Base-by-base conservation (phyloP, 1,140 invertebrate species). In the Trigoniulus corallinus region DNA sequence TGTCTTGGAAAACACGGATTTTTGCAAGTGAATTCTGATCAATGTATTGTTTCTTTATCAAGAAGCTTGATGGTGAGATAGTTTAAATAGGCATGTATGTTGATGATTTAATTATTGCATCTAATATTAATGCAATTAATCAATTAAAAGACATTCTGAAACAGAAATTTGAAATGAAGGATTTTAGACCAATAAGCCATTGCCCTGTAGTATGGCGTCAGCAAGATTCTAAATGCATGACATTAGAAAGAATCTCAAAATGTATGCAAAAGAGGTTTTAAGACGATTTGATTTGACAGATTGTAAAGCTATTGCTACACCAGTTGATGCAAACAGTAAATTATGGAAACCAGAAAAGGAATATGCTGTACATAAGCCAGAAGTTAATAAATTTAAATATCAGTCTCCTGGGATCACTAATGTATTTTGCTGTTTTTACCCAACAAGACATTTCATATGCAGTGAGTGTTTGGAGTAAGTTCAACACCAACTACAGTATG, bases 381-480 rank as follows among this genome's bases (percentile, higher is more conserved):
- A 56, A 40, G 20, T 51, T 37, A 48, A 56, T 29, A 54, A 45
- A 54, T 23, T 18, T 13, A 53, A 60, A 62, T 57, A 64, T 57
- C 55, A 61, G 67, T 55, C 57, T 62, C 55, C 47, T 68, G 24
- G 64, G 64, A 23, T 55, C 56, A 13, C 53, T 73, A n/a, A 62
- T 69, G 58, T 72, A 71, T 57, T 47, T 71, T 10, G 46, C 61
- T 13, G 52, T 63, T n/a, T 52, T 57, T 0, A 70, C 67, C 15
- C 48, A 69, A 22, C 70, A 69, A 47, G 71, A 72, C 56, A 67
- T 73, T 21, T 52, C 64, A 1, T 70, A 56, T 58, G 58, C 66
- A 22, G 66, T 72, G 0, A 64, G 58, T 53, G 61, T 59, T 34
- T 53, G 70, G n/a, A 66, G 64, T 48, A 66, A 69, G 54, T 72